phyloP scores from a whole-genome alignment of 1,140 invertebrate genomes.

The Panulirus ornatus region DNA sequence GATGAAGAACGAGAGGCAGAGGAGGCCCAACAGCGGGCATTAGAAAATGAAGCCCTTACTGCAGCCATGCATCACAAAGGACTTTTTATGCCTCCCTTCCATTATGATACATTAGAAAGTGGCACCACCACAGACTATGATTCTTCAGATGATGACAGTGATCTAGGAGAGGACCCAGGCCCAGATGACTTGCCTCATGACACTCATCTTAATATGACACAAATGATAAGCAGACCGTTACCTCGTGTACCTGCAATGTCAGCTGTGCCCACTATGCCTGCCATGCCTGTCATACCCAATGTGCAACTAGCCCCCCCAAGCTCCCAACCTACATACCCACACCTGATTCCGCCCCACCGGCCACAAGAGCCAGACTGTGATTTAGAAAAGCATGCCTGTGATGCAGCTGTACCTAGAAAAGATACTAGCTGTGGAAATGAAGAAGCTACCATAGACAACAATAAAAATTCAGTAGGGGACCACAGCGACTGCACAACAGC shows the following conservation, averaged over 20 bases:
- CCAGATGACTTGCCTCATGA: slow-evolving; percentile 58
- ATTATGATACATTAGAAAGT: slow-evolving; percentile 71
- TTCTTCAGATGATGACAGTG: slow-evolving; percentile 71
- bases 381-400: slow-evolving; percentile 45
- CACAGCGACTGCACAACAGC: slow-evolving; percentile 6
- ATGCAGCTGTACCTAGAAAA: slow-evolving; percentile 37
- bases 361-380: slow-evolving; percentile 50
- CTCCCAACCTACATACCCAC: slow-evolving; percentile 20
- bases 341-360: slow-evolving; percentile 34
- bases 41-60: slow-evolving; percentile 67
- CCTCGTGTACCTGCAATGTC: slow-evolving; percentile 34
- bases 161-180: slow-evolving; percentile 53
- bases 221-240: slow-evolving; percentile 28
- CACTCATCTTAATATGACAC: slow-evolving; percentile 10
- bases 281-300: slow-evolving; percentile 19
- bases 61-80: slow-evolving; percentile 71
- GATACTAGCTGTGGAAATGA: slow-evolving; percentile 31
- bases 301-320: slow-evolving; percentile 20
- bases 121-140: slow-evolving; percentile 74
- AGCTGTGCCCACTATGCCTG: slow-evolving; percentile 13
- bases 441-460: slow-evolving; percentile 2
- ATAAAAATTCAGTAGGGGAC: slow-evolving; percentile 37
- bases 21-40: slow-evolving; percentile 67
- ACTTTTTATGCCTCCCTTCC: slow-evolving; percentile 63
- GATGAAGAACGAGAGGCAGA: slow-evolving; percentile 70